Base-by-base conservation (phyloP, 2,797 vertebrate genomes). In the Halcyon badia region DNA sequence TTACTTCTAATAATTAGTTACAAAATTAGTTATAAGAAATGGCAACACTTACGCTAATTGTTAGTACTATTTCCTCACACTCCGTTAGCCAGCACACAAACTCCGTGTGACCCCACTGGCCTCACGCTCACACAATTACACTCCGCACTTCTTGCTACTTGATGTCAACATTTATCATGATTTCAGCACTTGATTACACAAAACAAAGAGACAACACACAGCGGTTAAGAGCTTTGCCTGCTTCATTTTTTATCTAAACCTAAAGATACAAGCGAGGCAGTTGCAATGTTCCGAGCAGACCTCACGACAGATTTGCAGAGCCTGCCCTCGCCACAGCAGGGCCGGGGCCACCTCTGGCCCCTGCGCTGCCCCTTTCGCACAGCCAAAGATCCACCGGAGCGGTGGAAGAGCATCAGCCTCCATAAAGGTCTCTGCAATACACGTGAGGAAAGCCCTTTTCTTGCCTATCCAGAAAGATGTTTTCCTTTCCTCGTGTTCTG, bases 21-120 rank as follows among this genome's bases (percentile, higher is more conserved):
- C 72, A 95, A 96, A 89, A 94, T 89, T 85, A 96, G 77, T 87
- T 96, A 90, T 91, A 97, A 96, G 89, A 94, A 85, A 87, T n/a
- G 73, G 76, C 31, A 76, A 78, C 15, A 71, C 48, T 95, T 96
- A 88, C 15, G 91, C 66, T 94, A 96, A 97, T 87, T 91, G 41
- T 82, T 87, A 92, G 35, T 44, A 73, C 49, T 25, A 68, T 78
- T 83, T 93, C 81, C 91, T 90, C 80, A 52, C 12, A 46, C 62
- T 70, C 30, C 11, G 42, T 73, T 94, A 92, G 64, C 73, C 71
- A 42, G 22, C 26, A 49, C 4, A 80, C 81, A 61, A 83, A 91
- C 70, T 93, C 76, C 14, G 14, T 33, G n/a, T 16, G 44, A 86
- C 61, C 37, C 76, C 33, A 52, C 3, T 51, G 73, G 82, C 82